Evolutionary conservation across 2,113 vertebrate genomes (phyloP), one percentile per base, ranked within the genome.

Genomic region (Planiliza haematocheilus): DNA sequence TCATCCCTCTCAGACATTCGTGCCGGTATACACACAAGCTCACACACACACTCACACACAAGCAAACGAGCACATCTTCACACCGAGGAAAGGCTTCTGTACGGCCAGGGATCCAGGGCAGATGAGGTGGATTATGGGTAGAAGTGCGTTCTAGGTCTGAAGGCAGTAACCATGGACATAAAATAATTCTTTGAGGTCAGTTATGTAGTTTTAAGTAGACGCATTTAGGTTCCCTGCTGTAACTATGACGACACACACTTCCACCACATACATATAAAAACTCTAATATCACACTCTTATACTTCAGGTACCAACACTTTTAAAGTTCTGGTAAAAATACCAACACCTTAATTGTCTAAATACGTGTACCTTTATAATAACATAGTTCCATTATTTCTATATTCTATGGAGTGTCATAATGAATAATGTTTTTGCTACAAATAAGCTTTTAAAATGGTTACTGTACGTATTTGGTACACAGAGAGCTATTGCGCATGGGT

Each of bases 31-130:
- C 53, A 69, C 18, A 69, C 7, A 45, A 2, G 7, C 59, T 52
- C 21, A 57, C 39, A 63, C 36, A 39, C 45, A 43, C 39, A 13
- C n/a, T 4, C 11, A 56, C 62, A 50, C 30, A 42, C n/a, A 62
- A 18, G 45, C 18, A 69, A 42, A 17, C 20, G 10, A 11, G 12
- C 53, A 45, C 60, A 70, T 41, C 9, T 41, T 7, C 42, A 57
- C 30, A 57, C 8, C 2, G 11, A 11, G 17, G 30, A 38, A 30
- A 50, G 7, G 46, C 41, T 64, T 17, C n/a, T n/a, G n/a, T 55
- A n/a, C 59, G 55, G 16, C 9, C 8, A 39, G 18, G 59, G 50
- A n/a, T 43, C 62, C 34, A 45, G 43, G 71, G 21, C 12, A 39
- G 20, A 30, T 17, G 48, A 49, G 11, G 42, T 21, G 10, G 42